Conservation (phyloP, 2,888 invertebrate species). For the Drosophila robusta region DNA sequence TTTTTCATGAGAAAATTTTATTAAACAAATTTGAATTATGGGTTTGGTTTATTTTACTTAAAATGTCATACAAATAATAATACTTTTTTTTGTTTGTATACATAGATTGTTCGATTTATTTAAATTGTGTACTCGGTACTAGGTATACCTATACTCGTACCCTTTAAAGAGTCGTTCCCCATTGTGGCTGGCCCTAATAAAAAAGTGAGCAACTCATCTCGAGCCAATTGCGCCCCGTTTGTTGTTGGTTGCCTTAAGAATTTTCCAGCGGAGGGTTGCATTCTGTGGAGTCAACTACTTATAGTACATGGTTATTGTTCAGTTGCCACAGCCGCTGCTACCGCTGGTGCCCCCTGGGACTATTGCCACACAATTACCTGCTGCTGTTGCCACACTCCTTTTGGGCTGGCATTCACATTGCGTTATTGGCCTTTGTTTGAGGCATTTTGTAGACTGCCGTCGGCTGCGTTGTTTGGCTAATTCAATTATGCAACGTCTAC, state of each 20-base stretch:
- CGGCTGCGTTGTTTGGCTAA: slow-evolving; percentile 65
- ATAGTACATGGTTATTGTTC: slow-evolving; percentile 32
- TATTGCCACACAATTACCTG: slow-evolving; percentile 45
- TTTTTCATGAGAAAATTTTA: too few relatives aligned
- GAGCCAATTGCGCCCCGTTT: slow-evolving; percentile 33
- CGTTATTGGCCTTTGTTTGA: slow-evolving; percentile 60
- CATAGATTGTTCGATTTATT: too few relatives aligned
- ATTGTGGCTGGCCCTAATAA: neutral
- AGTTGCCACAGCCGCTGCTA: slow-evolving; percentile 6
- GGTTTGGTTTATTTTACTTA: too few relatives aligned
- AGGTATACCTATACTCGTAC: too few relatives aligned
- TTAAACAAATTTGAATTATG: too few relatives aligned
- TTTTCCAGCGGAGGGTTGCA: slow-evolving; percentile 14
- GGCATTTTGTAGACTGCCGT: slow-evolving; percentile 49
- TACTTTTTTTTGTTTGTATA: too few relatives aligned
- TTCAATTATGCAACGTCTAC: slow-evolving; percentile 66
- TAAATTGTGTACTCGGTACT: too few relatives aligned
- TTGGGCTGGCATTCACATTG: slow-evolving; percentile 36
- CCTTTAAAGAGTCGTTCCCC: neutral
- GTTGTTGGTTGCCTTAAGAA: slow-evolving; percentile 9
- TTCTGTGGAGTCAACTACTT: slow-evolving; percentile 14
- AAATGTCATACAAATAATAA: too few relatives aligned
- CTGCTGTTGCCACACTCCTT: slow-evolving; percentile 12
- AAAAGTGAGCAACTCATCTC: slow-evolving; percentile 5
- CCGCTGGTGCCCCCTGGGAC: slow-evolving; percentile 11